phyloP scores from a whole-genome alignment of 2,797 vertebrate species.

The Gymnoscopelus microlampas region DNA sequence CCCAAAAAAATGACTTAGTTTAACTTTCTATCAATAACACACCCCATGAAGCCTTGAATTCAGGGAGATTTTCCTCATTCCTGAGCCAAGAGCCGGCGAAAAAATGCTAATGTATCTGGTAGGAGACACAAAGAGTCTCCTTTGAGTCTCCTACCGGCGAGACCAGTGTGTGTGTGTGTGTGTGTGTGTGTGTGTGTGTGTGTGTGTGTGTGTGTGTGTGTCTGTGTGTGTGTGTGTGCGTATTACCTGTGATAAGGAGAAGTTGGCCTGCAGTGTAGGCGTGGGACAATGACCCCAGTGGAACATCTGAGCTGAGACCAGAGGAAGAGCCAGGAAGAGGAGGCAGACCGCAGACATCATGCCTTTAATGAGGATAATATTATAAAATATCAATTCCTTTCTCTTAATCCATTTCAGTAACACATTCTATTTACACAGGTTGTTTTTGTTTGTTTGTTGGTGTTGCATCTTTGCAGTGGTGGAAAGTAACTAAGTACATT shows the following conservation, averaged over 20 bases:
- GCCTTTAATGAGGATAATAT: not conserved
- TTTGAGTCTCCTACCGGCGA: no score
- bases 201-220: constrained; percentile 29
- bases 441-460: no score
- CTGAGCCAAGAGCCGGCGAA: no score
- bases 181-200: constrained; percentile 22
- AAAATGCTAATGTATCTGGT: not conserved
- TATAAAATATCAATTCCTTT: no score
- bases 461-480: no score
- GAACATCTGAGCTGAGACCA: constrained; percentile 52
- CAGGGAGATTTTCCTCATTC: no score
- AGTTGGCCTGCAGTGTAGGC: constrained; percentile 66
- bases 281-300: constrained; percentile 61
- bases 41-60: no score
- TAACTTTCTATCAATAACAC: no score
- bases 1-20: no score
- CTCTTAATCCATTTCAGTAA: no score
- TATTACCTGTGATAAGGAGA: constrained; percentile 77
- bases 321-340: constrained; percentile 39
- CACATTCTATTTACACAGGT: no score
- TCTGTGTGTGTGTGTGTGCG: not conserved
- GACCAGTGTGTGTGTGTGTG: constrained; percentile 41
- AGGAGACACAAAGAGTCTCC: constrained; percentile 55
- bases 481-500: no score
- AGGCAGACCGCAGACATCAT: constrained; percentile 26